These are phyloP conservation scores for Osmoderma eremita DNA, from an alignment of 2,888 invertebrate genomes.

Conservation along the genomic window DNA sequence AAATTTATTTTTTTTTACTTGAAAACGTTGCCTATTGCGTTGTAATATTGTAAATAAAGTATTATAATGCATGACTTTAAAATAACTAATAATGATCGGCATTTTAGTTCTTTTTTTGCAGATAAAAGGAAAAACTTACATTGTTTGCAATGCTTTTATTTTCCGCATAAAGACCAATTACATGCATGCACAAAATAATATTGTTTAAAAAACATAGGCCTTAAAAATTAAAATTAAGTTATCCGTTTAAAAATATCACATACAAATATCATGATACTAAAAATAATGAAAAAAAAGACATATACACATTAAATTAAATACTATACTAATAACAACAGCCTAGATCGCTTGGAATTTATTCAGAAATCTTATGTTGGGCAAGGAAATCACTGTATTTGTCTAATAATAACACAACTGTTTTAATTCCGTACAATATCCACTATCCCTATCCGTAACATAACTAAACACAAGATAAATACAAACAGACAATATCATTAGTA, in stretches of 20 bases:
- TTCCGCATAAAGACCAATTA: conserved; percentile 25
- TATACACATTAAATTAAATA: conserved; percentile 31
- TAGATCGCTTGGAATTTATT: conserved; percentile 6
- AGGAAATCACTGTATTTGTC: not conserved
- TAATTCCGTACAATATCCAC: not conserved
- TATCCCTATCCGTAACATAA: not conserved
- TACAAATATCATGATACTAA: conserved; percentile 40
- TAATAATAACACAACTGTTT: not conserved
- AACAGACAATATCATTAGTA: conserved; percentile 27
- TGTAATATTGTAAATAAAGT: no score
- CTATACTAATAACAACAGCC: conserved; percentile 21
- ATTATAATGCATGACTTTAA: no score
- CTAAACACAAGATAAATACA: no score
- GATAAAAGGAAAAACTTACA: no score
- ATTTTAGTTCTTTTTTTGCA: no score
- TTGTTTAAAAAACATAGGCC: conserved; percentile 23
- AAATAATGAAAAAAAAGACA: conserved; percentile 21
- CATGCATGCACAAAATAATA: conserved; percentile 30
- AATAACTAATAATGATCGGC: no score
- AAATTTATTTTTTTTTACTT: no score
- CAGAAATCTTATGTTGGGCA: conserved; percentile 6
- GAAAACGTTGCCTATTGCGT: no score
- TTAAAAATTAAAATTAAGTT: conserved; percentile 38
- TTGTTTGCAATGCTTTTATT: conserved; percentile 9
- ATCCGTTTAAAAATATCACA: conserved; percentile 41